Evolutionary conservation across 2,888 invertebrate species (phyloP).

Genomic region (Ganaspis brasiliensis): DNA sequence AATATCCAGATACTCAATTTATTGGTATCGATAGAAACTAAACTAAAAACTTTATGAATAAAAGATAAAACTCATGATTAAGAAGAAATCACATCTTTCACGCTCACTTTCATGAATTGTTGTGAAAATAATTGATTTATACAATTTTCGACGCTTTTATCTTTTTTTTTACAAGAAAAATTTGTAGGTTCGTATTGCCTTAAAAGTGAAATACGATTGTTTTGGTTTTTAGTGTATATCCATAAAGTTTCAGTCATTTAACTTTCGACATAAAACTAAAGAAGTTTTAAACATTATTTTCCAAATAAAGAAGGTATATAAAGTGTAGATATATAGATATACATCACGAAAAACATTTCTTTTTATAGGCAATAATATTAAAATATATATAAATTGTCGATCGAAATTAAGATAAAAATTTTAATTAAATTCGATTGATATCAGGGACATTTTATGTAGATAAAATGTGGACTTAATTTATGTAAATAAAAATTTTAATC

Average conservation of each 20-base stretch:
- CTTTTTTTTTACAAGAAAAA: background rate
- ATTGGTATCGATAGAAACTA: conserved; percentile 24
- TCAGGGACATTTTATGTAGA: too few species aligned
- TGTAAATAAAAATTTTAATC: too few species aligned
- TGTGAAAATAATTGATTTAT: conserved; percentile 19
- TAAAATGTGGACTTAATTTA: too few species aligned
- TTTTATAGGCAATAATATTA: too few species aligned
- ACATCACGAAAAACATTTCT: too few species aligned
- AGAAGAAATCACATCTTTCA: conserved; percentile 22
- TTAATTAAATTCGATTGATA: too few species aligned
- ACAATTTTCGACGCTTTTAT: conserved; percentile 34
- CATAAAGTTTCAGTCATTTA: background rate
- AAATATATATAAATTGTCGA: too few species aligned
- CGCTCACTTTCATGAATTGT: conserved; percentile 36
- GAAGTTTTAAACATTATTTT: background rate
- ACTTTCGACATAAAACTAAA: background rate
- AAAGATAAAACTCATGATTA: conserved; percentile 1
- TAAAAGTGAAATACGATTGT: conserved; percentile 11
- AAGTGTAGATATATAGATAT: too few species aligned
- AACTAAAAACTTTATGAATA: conserved; percentile 12
- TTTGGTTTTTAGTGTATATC: background rate
- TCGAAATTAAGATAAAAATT: too few species aligned
- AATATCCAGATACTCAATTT: background rate
- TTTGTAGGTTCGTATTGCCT: background rate
- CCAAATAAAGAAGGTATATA: too few species aligned